A percentile compares a stretch with the other conserved stretches of the same genome.
phyloP scores from a whole-genome alignment of 1,140 invertebrate species.

The Myzus persicae region DNA sequence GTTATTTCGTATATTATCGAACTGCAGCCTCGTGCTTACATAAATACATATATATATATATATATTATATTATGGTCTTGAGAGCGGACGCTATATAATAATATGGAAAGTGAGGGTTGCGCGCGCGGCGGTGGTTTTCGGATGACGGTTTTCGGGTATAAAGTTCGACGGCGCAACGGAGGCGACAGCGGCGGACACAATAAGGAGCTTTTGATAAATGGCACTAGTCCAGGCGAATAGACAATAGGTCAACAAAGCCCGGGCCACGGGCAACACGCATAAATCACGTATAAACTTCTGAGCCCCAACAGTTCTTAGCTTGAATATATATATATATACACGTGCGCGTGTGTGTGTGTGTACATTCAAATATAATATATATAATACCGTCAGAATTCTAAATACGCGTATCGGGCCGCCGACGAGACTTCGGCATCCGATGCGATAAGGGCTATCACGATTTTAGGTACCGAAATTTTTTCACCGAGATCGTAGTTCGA shows the following conservation, averaged over 20 bases:
- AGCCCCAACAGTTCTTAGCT: conserved; percentile 31
- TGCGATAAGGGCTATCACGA: conserved; percentile 47
- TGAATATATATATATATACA: neutral
- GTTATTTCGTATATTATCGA: conserved; percentile 18
- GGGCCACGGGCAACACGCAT: conserved; percentile 35
- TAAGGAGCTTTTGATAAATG: conserved; percentile 58
- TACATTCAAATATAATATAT: neutral
- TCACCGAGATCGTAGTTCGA: too few species aligned
- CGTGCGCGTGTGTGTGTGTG: too few species aligned
- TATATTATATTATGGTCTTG: neutral
- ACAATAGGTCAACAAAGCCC: conserved; percentile 57
- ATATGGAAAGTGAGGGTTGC: neutral
- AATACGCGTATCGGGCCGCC: neutral
- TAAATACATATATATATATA: neutral
- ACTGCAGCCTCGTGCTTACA: neutral
- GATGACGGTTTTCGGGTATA: conserved; percentile 50
- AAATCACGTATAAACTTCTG: conserved; percentile 56
- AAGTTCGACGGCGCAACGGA: conserved; percentile 42
- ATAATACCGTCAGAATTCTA: conserved; percentile 22
- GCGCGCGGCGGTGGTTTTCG: neutral
- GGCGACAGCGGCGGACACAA: conserved; percentile 44
- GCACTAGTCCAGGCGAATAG: conserved; percentile 53
- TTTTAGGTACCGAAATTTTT: neutral
- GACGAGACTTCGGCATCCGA: neutral
- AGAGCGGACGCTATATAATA: neutral